Conservation (phyloP, 2,888 invertebrate species). For the Stegophylla sp. region DNA sequence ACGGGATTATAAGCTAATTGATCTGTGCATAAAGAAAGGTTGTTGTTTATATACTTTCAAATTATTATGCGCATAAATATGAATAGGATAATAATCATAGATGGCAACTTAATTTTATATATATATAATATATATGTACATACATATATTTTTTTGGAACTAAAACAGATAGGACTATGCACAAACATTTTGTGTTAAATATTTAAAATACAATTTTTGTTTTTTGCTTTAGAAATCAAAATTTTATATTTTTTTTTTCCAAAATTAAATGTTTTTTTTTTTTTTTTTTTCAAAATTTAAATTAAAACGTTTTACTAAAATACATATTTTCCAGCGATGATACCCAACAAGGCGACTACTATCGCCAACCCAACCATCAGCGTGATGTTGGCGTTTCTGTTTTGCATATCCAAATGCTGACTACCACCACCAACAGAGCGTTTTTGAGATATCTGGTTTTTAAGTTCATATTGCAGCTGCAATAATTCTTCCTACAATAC, state of each 20-base stretch:
- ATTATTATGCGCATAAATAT: slow-evolving; percentile 47
- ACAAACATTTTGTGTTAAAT: slow-evolving; percentile 40
- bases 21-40: slow-evolving; percentile 48
- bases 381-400: slow-evolving; percentile 67
- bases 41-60: slow-evolving; percentile 27
- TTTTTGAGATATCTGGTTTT: slow-evolving; percentile 44
- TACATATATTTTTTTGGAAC: slow-evolving; percentile 15
- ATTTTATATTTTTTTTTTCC: slow-evolving; percentile 20
- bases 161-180: slow-evolving; percentile 55
- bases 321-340: slow-evolving; percentile 81
- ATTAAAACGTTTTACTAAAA: slow-evolving; percentile 67
- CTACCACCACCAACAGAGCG: slow-evolving; percentile 48
- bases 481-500: slow-evolving; percentile 71
- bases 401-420: slow-evolving; percentile 62
- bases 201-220: slow-evolving; percentile 33
- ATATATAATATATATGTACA: slow-evolving; percentile 25
- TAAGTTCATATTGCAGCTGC: slow-evolving; percentile 68
- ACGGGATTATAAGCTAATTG: slow-evolving; percentile 52
- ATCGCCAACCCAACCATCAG: slow-evolving; percentile 74
- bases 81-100: slow-evolving; percentile 45
- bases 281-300: slow-evolving; percentile 31
- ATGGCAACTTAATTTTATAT: slow-evolving; percentile 35
- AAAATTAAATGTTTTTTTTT: slow-evolving; percentile 44
- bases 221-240: slow-evolving; percentile 52
- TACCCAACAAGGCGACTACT: slow-evolving; percentile 75